phyloP scores from a whole-genome alignment of 2,888 invertebrate genomes.

The Timema podura region DNA sequence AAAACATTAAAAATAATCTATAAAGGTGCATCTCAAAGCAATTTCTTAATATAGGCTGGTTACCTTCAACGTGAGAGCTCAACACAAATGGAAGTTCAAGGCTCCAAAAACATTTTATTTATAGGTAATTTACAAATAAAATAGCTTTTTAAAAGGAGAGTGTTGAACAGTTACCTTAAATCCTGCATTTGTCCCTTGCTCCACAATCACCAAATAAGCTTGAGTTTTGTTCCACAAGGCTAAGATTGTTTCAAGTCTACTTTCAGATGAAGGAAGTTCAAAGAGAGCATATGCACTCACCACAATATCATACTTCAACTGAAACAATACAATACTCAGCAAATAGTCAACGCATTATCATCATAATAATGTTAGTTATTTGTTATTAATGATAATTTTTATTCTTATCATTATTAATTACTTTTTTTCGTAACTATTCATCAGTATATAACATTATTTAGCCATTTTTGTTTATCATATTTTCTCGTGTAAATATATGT shows the following conservation, averaged over 20 bases:
- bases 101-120: slow-evolving; percentile 20
- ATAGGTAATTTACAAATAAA: neutral
- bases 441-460: no score
- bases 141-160: neutral
- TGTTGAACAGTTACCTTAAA: slow-evolving; percentile 53
- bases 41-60: no score
- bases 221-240: slow-evolving; percentile 85
- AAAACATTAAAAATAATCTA: slow-evolving; percentile 20
- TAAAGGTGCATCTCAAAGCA: neutral
- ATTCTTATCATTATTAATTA: no score
- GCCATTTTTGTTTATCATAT: no score
- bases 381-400: no score
- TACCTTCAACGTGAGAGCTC: no score
- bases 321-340: slow-evolving; percentile 31
- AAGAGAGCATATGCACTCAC: slow-evolving; percentile 75
- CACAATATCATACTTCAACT: slow-evolving; percentile 73
- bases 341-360: no score
- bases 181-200: slow-evolving; percentile 78
- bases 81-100: neutral
- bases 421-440: no score
- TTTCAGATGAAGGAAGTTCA: slow-evolving; percentile 65
- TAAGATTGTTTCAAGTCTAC: slow-evolving; percentile 63
- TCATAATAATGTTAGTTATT: no score
- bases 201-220: slow-evolving; percentile 76
- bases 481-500: no score